Percentiles rank a stretch among this genome's conserved stretches.
phyloP scores from a whole-genome alignment of 2,113 vertebrate genomes.

The Illadopsis cleaveri region DNA sequence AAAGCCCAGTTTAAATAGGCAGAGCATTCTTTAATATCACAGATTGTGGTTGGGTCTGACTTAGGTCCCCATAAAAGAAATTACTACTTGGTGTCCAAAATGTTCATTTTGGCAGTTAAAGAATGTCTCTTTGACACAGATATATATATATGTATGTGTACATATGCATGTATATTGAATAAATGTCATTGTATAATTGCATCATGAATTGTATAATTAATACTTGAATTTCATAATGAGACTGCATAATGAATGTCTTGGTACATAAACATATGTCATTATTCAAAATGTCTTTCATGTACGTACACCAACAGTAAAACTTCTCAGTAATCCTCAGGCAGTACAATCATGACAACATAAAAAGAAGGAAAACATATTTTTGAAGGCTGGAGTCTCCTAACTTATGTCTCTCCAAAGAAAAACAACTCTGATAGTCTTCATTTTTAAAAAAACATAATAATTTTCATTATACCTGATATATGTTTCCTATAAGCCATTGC shows the following conservation, averaged over 20 bases:
- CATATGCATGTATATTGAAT: background rate
- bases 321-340: background rate
- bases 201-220: background rate
- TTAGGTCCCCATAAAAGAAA: background rate
- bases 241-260: background rate
- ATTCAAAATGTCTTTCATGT: background rate
- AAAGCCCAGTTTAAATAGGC: background rate
- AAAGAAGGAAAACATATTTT: background rate
- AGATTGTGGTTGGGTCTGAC: background rate
- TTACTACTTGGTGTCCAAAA: background rate
- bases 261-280: background rate
- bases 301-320: background rate
- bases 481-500: background rate
- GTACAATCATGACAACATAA: background rate
- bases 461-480: background rate
- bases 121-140: background rate
- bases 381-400: background rate
- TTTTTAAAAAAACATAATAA: background rate
- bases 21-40: background rate
- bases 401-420: background rate
- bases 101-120: background rate
- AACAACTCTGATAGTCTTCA: background rate
- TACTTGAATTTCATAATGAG: constrained; percentile 6
- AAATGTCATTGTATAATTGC: background rate
- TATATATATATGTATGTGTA: background rate